These are phyloP conservation scores for Catharus ustulatus DNA, from an alignment of 2,797 vertebrate species.

Conservation along the genomic window DNA sequence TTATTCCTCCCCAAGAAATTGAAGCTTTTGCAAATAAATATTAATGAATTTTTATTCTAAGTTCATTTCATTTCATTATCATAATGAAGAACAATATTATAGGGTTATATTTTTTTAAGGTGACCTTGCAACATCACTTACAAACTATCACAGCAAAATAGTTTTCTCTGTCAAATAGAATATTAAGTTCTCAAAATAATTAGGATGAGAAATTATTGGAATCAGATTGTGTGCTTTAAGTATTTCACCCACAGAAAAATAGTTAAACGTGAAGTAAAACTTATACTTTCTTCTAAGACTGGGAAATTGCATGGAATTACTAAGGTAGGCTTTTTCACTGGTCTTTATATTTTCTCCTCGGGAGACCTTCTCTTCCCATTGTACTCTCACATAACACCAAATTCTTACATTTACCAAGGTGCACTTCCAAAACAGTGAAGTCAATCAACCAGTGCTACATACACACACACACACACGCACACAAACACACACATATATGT, in stretches of 20 bases:
- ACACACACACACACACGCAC: too few relatives aligned
- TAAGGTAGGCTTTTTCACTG: neutral
- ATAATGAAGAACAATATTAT: neutral
- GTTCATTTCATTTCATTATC: conserved; percentile 19
- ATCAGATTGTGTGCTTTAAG: neutral
- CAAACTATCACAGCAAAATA: neutral
- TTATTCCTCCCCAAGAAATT: conserved; percentile 1
- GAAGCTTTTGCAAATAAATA: conserved; percentile 40
- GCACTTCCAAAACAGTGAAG: neutral
- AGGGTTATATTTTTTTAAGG: neutral
- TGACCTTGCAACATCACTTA: neutral
- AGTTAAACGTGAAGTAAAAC: neutral
- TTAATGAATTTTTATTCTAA: neutral
- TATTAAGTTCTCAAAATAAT: neutral
- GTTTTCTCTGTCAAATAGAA: neutral
- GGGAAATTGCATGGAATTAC: neutral
- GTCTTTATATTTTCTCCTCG: neutral
- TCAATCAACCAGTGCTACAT: neutral
- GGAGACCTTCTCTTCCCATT: neutral
- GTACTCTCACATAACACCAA: neutral
- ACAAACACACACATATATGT: too few relatives aligned
- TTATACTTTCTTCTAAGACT: neutral
- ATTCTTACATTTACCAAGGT: neutral
- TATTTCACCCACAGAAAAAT: neutral
- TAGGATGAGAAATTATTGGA: neutral